phyloP scores from a whole-genome alignment of 2,888 invertebrate genomes.

The Hedychridium roseum region DNA sequence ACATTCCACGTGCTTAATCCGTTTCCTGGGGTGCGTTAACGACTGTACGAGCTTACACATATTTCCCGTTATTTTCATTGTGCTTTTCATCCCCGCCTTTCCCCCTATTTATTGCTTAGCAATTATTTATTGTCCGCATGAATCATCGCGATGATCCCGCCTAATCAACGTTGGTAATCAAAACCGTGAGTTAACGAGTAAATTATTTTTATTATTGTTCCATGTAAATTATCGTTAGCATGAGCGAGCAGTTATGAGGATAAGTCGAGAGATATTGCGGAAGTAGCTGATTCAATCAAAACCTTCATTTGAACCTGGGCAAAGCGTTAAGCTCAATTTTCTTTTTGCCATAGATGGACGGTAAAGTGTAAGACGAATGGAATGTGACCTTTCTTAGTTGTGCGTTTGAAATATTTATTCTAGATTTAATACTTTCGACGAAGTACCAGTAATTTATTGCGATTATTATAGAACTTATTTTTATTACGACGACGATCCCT shows the following conservation, averaged over 20 bases:
- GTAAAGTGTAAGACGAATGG: constrained; percentile 15
- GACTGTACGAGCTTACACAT: too few species aligned
- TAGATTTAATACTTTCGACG: constrained; percentile 15
- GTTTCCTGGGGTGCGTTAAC: too few species aligned
- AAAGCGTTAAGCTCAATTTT: not conserved
- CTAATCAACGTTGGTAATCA: too few species aligned
- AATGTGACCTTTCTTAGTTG: not conserved
- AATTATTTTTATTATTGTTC: not conserved
- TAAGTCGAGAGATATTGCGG: not conserved
- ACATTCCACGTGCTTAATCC: too few species aligned
- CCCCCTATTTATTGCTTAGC: too few species aligned
- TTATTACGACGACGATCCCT: not conserved
- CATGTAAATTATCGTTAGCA: not conserved
- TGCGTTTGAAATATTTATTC: constrained; percentile 23
- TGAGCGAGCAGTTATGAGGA: not conserved
- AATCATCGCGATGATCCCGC: too few species aligned
- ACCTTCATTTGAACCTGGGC: not conserved
- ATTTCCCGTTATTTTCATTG: too few species aligned
- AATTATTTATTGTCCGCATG: too few species aligned
- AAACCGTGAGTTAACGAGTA: too few species aligned
- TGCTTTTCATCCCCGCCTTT: too few species aligned
- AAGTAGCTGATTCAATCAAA: not conserved
- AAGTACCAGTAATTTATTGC: not conserved
- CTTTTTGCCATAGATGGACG: constrained; percentile 20
- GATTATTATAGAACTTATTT: constrained; percentile 6